These are phyloP conservation scores for Drosophila pachea DNA, from an alignment of 1,140 invertebrate species.

Conservation along the genomic window DNA sequence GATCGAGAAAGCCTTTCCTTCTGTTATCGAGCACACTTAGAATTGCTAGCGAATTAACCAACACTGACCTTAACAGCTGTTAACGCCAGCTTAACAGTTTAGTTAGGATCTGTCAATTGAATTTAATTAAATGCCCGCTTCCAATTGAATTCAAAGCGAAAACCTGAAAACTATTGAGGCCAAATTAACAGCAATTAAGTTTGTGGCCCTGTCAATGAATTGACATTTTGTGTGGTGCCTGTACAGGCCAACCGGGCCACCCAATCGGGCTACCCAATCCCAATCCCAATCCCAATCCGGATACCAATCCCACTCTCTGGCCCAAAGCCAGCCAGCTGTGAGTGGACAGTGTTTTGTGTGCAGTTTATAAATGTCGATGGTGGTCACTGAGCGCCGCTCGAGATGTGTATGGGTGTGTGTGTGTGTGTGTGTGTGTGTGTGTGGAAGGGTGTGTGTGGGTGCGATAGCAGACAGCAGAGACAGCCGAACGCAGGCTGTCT, in stretches of 20 bases:
- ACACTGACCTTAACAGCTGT: not conserved
- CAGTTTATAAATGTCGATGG: conserved; percentile 72
- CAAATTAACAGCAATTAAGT: conserved; percentile 12
- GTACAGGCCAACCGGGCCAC: not conserved
- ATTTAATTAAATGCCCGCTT: conserved; percentile 4
- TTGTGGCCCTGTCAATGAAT: conserved; percentile 15
- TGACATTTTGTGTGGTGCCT: conserved; percentile 13
- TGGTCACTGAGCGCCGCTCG: conserved; percentile 16
- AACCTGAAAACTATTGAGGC: conserved; percentile 7
- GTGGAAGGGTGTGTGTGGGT: conserved; percentile 2
- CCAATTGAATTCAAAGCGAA: not conserved
- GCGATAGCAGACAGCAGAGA: not conserved
- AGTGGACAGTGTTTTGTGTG: conserved; percentile 70
- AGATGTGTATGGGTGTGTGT: conserved; percentile 6
- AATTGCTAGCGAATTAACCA: too few species aligned
- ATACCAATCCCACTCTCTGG: not conserved
- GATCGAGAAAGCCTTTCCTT: too few species aligned
- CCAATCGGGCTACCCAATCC: not conserved
- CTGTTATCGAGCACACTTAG: too few species aligned
- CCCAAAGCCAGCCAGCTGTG: not conserved
- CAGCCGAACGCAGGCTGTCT: conserved; percentile 7
- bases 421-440: not conserved
- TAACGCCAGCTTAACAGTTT: not conserved
- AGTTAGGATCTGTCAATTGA: not conserved
- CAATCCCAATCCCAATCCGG: too few species aligned